Percentiles rank a stretch among this genome's conserved stretches.
phyloP scores from a whole-genome alignment of 2,113 vertebrate species.

The Leptobrachium ailaonicum region DNA sequence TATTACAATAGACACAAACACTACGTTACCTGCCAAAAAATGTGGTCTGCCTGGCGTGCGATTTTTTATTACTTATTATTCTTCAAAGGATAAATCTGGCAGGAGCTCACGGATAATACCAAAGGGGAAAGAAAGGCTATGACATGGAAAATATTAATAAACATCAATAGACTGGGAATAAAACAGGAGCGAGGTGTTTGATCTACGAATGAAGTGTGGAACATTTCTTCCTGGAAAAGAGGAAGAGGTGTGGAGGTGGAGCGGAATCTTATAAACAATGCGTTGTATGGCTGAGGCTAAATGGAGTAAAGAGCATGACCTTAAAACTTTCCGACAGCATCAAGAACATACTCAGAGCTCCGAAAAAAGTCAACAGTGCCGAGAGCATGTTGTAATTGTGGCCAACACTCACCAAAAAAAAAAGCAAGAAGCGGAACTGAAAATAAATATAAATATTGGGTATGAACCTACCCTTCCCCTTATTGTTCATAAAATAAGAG shows the following conservation, averaged over 20 bases:
- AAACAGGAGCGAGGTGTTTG: constrained; percentile 43
- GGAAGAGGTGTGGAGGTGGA: constrained; percentile 34
- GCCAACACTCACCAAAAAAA: not conserved
- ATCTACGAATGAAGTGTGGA: constrained; percentile 49
- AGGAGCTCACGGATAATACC: constrained; percentile 29
- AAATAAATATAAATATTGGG: too few species aligned
- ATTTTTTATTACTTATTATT: constrained; percentile 35
- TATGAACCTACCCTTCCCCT: too few species aligned
- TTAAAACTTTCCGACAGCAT: constrained; percentile 28
- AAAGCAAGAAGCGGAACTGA: not conserved
- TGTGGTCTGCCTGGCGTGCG: constrained; percentile 9
- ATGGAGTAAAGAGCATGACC: constrained; percentile 33
- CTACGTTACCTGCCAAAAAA: constrained; percentile 19
- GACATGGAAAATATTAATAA: constrained; percentile 51
- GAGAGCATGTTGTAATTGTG: not conserved
- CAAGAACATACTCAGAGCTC: not conserved
- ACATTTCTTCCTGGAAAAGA: constrained; percentile 43
- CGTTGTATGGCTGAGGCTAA: constrained; percentile 19
- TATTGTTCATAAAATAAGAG: too few species aligned
- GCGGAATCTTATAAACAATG: constrained; percentile 31
- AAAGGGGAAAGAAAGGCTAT: constrained; percentile 30
- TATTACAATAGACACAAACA: constrained; percentile 34
- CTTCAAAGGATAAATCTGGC: constrained; percentile 47
- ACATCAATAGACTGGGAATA: constrained; percentile 43
- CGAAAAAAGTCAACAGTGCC: not conserved